Percentiles rank a stretch among this genome's conserved stretches.
Evolutionary conservation across 2,888 invertebrate genomes (phyloP).

Genomic region (Nemotelus nigrinus): DNA sequence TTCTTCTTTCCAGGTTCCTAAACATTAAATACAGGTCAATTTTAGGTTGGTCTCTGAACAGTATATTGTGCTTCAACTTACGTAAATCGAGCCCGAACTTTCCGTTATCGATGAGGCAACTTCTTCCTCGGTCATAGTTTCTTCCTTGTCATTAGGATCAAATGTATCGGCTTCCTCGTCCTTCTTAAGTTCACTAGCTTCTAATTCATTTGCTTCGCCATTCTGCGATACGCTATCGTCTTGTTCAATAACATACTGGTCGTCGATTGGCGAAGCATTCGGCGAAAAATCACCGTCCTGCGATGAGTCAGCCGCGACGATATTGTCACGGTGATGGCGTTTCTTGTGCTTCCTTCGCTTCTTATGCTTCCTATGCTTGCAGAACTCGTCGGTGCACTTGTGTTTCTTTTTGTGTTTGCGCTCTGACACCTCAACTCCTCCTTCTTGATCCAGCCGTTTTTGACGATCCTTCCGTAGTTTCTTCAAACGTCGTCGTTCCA

Average conservation of each 20-base stretch:
- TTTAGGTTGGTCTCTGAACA: neutral
- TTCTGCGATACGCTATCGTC: constrained; percentile 49
- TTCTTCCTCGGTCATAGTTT: constrained; percentile 53
- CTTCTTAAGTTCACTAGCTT: constrained; percentile 51
- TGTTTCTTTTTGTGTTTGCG: constrained; percentile 77
- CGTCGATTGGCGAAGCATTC: constrained; percentile 56
- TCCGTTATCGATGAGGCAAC: constrained; percentile 52
- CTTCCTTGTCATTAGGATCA: constrained; percentile 51
- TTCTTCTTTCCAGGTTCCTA: constrained; percentile 60
- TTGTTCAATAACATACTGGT: constrained; percentile 33
- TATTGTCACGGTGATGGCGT: constrained; percentile 68
- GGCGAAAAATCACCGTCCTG: constrained; percentile 63
- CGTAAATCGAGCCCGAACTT: constrained; percentile 54
- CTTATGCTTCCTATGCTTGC: constrained; percentile 80
- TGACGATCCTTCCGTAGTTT: constrained; percentile 76
- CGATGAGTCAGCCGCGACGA: constrained; percentile 51
- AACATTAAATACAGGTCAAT: constrained; percentile 49
- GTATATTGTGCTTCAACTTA: constrained; percentile 41
- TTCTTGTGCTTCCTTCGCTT: constrained; percentile 84
- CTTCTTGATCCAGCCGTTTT: constrained; percentile 56
- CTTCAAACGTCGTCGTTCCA: constrained; percentile 74
- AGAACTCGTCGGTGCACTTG: constrained; percentile 75
- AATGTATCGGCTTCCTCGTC: constrained; percentile 39
- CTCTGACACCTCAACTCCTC: constrained; percentile 65
- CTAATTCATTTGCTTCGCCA: constrained; percentile 49